Conservation (phyloP, 1,140 invertebrate genomes). For the Copidosoma floridanum region DNA sequence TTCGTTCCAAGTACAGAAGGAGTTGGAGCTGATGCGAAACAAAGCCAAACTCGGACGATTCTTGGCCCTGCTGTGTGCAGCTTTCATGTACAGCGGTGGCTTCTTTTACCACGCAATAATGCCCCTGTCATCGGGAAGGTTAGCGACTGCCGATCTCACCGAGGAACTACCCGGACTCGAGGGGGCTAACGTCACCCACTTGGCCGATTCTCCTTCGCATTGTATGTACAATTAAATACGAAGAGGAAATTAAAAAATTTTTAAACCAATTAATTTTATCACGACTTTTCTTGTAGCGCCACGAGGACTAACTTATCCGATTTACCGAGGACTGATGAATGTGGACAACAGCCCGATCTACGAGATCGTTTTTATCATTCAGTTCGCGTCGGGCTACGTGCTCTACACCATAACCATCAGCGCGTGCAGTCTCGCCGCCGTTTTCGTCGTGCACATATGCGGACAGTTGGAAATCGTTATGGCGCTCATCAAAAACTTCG, state of each 20-base stretch:
- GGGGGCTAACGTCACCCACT: not conserved
- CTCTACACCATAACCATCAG: slow-evolving; percentile 30
- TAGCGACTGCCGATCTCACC: not conserved
- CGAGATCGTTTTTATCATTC: slow-evolving; percentile 31
- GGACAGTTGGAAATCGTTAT: slow-evolving; percentile 39
- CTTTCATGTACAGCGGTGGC: slow-evolving; percentile 42
- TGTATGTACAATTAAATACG: no score
- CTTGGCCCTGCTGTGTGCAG: slow-evolving; percentile 30
- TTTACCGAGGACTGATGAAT: slow-evolving; percentile 33
- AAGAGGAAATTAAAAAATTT: no score
- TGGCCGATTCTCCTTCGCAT: not conserved
- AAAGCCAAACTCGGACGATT: slow-evolving; percentile 34
- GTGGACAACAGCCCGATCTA: slow-evolving; percentile 27
- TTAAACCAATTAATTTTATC: no score
- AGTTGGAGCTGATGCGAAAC: slow-evolving; percentile 25
- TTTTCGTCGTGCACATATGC: slow-evolving; percentile 40
- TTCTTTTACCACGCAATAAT: slow-evolving; percentile 37
- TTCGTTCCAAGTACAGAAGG: no score
- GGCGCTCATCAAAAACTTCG: not conserved
- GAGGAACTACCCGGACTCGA: not conserved
- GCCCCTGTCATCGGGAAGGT: slow-evolving; percentile 24
- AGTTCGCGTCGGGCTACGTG: slow-evolving; percentile 28
- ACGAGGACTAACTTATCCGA: slow-evolving; percentile 34
- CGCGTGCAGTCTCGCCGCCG: slow-evolving; percentile 33
- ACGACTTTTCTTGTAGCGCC: slow-evolving; percentile 12